Evolutionary conservation across 2,888 invertebrate species (phyloP).

Genomic region (Parnassius apollo): DNA sequence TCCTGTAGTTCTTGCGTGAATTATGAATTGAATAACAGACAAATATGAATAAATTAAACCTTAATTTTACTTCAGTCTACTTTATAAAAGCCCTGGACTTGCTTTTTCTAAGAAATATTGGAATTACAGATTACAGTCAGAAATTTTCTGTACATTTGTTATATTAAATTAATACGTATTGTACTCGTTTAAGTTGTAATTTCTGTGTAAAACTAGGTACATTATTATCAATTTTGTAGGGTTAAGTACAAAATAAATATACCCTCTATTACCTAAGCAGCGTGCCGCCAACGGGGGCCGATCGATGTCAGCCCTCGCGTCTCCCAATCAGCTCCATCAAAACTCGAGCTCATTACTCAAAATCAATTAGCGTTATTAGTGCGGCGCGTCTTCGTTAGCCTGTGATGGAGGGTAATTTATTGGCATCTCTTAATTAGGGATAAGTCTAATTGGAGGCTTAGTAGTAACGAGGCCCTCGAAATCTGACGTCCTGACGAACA

Average conservation of each 20-base stretch:
- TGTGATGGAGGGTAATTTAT: conserved; percentile 83
- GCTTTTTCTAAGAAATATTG: too few species aligned
- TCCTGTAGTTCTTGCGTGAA: too few species aligned
- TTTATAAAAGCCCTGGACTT: background rate
- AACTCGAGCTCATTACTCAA: conserved; percentile 81
- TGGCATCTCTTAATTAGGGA: conserved; percentile 83
- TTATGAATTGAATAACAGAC: too few species aligned
- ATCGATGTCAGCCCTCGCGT: conserved; percentile 60
- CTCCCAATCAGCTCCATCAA: conserved; percentile 76
- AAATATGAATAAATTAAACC: background rate
- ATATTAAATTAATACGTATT: too few species aligned
- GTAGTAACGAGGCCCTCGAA: conserved; percentile 82
- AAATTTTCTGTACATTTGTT: too few species aligned
- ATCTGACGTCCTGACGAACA: conserved; percentile 80
- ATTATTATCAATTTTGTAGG: too few species aligned
- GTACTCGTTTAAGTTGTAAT: too few species aligned
- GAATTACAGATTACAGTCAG: too few species aligned
- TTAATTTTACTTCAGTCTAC: background rate
- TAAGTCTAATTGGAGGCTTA: conserved; percentile 83
- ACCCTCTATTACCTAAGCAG: background rate
- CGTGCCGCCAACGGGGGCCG: conserved; percentile 25
- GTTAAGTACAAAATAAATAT: background rate
- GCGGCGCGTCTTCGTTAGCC: conserved; percentile 80
- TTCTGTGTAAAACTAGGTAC: too few species aligned
- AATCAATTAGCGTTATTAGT: conserved; percentile 82